A percentile compares a stretch with the other conserved stretches of the same genome.
phyloP scores from a whole-genome alignment of 1,140 invertebrate species.

The Anoplolepis gracilipes region DNA sequence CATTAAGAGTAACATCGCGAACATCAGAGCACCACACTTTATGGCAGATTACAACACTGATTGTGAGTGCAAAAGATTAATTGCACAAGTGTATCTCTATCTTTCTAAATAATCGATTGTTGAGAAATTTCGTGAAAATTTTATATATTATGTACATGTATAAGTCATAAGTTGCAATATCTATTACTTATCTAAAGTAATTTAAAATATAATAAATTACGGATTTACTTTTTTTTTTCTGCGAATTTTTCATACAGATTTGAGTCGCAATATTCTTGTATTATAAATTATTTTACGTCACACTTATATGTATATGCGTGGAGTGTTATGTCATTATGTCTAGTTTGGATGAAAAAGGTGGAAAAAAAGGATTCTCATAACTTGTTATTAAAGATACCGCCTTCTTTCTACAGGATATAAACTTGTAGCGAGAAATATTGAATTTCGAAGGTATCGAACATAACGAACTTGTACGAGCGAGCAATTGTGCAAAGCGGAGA shows the following conservation, averaged over 20 bases:
- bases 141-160: no score
- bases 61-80: not conserved
- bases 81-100: not conserved
- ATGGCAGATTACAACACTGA: not conserved
- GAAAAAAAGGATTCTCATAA: not conserved
- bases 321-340: not conserved
- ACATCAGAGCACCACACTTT: not conserved
- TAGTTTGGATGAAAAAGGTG: not conserved
- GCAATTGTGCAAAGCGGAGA: slow-evolving; percentile 54
- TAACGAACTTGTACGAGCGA: slow-evolving; percentile 43
- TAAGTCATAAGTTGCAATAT: not conserved
- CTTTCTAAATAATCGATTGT: not conserved
- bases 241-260: not conserved
- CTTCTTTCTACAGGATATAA: not conserved
- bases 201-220: not conserved
- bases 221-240: not conserved
- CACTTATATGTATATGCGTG: not conserved
- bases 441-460: slow-evolving; percentile 54
- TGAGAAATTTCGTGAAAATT: not conserved
- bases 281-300: not conserved
- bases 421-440: not conserved
- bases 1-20: not conserved
- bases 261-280: not conserved
- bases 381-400: not conserved
- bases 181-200: not conserved